Base-by-base conservation (phyloP, 2,888 invertebrate species). In the Leucophenga maculata region DNA sequence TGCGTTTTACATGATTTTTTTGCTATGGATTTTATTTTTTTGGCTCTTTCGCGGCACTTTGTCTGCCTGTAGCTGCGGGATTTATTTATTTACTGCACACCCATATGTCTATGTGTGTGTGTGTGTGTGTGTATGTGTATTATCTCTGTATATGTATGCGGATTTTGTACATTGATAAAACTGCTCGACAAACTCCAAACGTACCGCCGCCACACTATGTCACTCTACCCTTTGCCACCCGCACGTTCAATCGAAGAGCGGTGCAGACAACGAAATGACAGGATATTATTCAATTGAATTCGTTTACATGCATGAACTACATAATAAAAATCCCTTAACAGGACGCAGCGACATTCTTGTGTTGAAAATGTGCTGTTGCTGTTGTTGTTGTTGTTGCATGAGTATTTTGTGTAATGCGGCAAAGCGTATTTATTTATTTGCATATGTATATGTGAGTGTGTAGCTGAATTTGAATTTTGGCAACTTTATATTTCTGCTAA, bases 271-370 rank as follows among this genome's bases (percentile, higher is more conserved):
- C 78, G 77, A 83, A 86, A 80, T 83, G 83, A 86, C 86, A 85
- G 84, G 80, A 83, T 83, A 84, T 86, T 83, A 83, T 86, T 86
- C 86, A 85, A 86, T 85, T 86, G 84, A 85, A 82, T 77, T 78
- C 78, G 82, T 77, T 83, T 83, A 82, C 83, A 84, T 78, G 84
- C 79, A 77, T 78, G 78, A 84, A 79, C 75, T 82, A 78, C 78
- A 78, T 74, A 74, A 82, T 78, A 79, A 79, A 77, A 77, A 70
- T 73, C 78, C 75, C 75, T 71, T 72, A 75, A 73, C 72, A 70
- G 70, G 70, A 73, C 39, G 18, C 1, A 16, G 13, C 32, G 14
- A 20, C 46, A 11, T 11, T 9, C 9, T 11, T 9, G 39, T 9
- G 39, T 13, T 16, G 50, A 50, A 8, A 13, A 13, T 50, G 50